These are phyloP conservation scores for Tachuris rubrigastra DNA, from an alignment of 2,113 vertebrate genomes.

Conservation along the genomic window DNA sequence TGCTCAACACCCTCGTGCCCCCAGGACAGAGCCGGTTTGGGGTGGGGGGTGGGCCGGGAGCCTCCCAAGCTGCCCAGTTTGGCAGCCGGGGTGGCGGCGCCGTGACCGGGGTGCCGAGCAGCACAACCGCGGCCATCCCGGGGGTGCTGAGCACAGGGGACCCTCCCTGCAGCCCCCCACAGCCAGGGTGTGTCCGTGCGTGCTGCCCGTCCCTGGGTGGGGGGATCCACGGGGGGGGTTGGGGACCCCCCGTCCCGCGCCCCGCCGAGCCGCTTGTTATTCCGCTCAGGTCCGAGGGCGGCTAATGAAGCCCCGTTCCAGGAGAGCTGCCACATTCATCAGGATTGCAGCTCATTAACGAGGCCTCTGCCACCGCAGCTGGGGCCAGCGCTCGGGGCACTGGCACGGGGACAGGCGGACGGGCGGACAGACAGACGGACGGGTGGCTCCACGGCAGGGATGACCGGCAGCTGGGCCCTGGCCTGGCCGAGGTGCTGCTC, in stretches of 20 bases:
- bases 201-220: accelerated
- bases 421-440: accelerated
- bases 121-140: accelerated
- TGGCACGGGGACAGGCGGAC: neutral
- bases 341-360: neutral
- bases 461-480: neutral
- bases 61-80: accelerated
- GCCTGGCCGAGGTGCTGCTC: neutral
- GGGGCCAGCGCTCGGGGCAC: constrained; percentile 25
- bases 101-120: neutral
- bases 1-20: accelerated
- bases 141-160: neutral
- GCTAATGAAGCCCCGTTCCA: constrained; percentile 28
- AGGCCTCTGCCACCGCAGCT: constrained; percentile 46
- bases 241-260: neutral
- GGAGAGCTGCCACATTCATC: constrained; percentile 56
- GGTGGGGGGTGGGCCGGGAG: accelerated
- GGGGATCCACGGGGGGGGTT: neutral
- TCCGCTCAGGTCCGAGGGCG: constrained; percentile 5
- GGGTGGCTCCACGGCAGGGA: accelerated
- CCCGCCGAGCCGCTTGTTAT: constrained; percentile 20
- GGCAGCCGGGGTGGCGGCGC: accelerated
- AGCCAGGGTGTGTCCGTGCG: accelerated
- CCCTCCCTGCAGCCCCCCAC: neutral
- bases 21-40: accelerated